These are phyloP conservation scores for Lamellibrachia columna DNA, from an alignment of 2,888 invertebrate genomes.

Conservation along the genomic window DNA sequence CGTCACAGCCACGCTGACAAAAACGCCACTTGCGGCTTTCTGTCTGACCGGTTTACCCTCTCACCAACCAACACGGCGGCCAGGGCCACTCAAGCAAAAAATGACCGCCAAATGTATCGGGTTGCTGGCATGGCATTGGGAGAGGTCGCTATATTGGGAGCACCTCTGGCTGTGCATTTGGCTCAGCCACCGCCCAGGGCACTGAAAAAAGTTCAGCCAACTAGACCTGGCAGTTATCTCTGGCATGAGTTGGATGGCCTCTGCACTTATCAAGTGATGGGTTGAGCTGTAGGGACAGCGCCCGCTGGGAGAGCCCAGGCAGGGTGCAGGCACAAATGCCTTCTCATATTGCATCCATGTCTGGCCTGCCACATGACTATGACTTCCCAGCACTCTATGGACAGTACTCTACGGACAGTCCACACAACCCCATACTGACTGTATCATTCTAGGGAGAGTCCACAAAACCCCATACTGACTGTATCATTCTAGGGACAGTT, in stretches of 20 bases:
- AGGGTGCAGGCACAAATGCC: background rate
- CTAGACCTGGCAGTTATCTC: conserved; percentile 4
- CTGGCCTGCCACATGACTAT: background rate
- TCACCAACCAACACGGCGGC: background rate
- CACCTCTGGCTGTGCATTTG: conserved; percentile 3
- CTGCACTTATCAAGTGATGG: conserved; percentile 6
- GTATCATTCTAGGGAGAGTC: too few relatives aligned
- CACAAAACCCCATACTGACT: background rate
- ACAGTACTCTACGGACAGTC: background rate
- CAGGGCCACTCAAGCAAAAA: background rate
- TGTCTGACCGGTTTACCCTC: conserved; percentile 16
- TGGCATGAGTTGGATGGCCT: background rate
- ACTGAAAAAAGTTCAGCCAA: background rate
- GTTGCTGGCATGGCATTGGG: background rate
- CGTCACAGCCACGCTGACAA: background rate
- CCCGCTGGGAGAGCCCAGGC: background rate
- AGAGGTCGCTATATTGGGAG: conserved; percentile 16
- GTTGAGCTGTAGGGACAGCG: background rate
- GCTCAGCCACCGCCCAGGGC: conserved; percentile 16
- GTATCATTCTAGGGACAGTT: background rate
- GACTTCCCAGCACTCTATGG: background rate
- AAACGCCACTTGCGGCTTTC: background rate
- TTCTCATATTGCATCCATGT: conserved; percentile 16
- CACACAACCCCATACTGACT: background rate
- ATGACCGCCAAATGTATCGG: conserved; percentile 12